These are phyloP conservation scores for Phyllopteryx taeniolatus DNA, from an alignment of 2,113 vertebrate genomes.

Conservation along the genomic window DNA sequence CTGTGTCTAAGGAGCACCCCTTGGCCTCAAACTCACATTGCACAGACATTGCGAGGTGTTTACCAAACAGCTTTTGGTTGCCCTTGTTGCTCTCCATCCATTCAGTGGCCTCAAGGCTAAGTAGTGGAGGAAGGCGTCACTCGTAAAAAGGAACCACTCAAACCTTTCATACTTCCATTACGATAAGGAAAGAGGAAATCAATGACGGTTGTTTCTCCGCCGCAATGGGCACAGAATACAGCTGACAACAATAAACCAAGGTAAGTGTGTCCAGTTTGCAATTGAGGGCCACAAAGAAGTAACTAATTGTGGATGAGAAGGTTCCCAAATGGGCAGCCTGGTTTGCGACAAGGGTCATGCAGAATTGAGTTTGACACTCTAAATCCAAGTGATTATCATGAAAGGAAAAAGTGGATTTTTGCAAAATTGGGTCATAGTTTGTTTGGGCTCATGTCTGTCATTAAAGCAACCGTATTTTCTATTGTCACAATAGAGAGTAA, in stretches of 20 bases:
- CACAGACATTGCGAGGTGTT: slow-evolving; percentile 17
- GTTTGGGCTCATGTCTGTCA: not conserved
- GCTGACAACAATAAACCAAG: slow-evolving; percentile 54
- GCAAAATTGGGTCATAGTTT: not conserved
- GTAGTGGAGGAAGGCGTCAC: slow-evolving; percentile 33
- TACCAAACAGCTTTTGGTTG: slow-evolving; percentile 24
- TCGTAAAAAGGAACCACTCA: slow-evolving; percentile 47
- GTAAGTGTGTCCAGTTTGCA: slow-evolving; percentile 48
- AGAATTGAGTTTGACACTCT: slow-evolving; percentile 28
- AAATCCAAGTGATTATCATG: not conserved
- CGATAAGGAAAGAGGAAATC: slow-evolving; percentile 56
- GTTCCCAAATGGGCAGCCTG: slow-evolving; percentile 52
- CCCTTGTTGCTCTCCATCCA: slow-evolving; percentile 7
- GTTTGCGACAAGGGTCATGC: slow-evolving; percentile 48
- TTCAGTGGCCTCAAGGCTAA: slow-evolving; percentile 58
- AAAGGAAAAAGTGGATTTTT: not conserved
- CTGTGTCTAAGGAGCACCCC: not conserved
- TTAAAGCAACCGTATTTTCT: too few species aligned
- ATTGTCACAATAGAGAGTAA: too few species aligned
- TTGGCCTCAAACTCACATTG: not conserved
- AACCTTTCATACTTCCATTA: slow-evolving; percentile 38
- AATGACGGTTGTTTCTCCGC: slow-evolving; percentile 51
- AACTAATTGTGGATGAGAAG: slow-evolving; percentile 20
- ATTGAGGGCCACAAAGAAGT: slow-evolving; percentile 28
- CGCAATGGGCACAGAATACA: slow-evolving; percentile 29